A percentile compares a stretch with the other conserved stretches of the same genome.
phyloP scores from a whole-genome alignment of 2,113 vertebrate species.

The Macrotis lagotis region DNA sequence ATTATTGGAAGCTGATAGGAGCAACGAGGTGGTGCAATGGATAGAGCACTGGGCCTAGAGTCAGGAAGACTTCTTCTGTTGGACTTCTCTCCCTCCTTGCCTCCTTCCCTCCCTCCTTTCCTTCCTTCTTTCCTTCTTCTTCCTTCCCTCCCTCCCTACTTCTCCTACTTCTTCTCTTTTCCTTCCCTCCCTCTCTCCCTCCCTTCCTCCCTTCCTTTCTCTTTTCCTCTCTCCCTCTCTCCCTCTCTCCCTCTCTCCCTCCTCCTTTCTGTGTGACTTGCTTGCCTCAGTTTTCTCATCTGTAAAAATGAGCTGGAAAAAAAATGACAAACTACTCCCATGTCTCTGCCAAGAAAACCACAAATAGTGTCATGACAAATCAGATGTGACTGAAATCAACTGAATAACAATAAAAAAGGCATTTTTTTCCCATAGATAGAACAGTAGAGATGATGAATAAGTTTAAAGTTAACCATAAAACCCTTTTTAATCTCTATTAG shows the following conservation, averaged over 20 bases:
- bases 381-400: background rate
- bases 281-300: background rate
- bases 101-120: no score
- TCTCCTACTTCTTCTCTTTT: no score
- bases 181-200: no score
- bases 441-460: background rate
- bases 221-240: no score
- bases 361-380: background rate
- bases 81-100: no score
- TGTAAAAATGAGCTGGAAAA: background rate
- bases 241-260: no score
- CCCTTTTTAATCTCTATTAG: background rate
- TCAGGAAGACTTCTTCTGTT: background rate
- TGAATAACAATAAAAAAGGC: background rate
- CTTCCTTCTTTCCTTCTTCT: no score
- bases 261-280: no score
- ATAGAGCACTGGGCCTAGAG: background rate
- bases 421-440: slow-evolving; percentile 23
- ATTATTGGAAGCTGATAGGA: slow-evolving; percentile 16
- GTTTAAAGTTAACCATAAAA: background rate
- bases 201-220: no score
- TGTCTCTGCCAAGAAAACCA: background rate
- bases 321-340: background rate
- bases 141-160: no score
- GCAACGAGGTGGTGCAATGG: background rate